Evolutionary conservation across 2,797 vertebrate species (phyloP), one percentile per base, ranked within the genome.

Genomic region (Chaetodon trifasciatus): DNA sequence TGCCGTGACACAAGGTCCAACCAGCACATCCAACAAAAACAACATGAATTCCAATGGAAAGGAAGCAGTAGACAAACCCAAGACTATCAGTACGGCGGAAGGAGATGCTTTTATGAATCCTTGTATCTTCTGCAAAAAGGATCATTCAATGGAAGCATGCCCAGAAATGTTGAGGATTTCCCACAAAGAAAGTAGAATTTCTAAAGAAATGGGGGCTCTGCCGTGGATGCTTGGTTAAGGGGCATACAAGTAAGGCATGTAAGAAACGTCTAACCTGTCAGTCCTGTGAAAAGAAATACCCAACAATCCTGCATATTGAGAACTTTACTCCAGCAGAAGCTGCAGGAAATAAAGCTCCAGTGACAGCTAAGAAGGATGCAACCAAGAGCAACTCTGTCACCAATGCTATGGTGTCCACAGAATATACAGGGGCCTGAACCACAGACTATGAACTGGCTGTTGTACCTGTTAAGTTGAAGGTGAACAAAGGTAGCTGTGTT

Each of bases 241-340:
- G 39, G 0, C 39, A 42, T 62, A 12, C 19, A 9, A 62, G 21
- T 15, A 42, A 42, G 42, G 12, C 6, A 62, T 23, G 39, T 1
- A 62, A 62, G 42, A 44, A 44, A 44, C 12, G 42, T 44, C 42
- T 44, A 3, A 23, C 39, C 0, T 42, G 58, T 40, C 37, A 4
- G 15, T 23, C n/a, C 21, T 62, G 58, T 42, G 37, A 62, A 19
- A 62, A 42, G 58, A 62, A 62, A 62, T 21, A 62, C 19, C 39
- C 60, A 21, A 16, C 60, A 2, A 13, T 62, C 60, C 23, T 42
- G n/a, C 60, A 62, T 42, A 42, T 62, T 0, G 60, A 62, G 11
- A 49, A 49, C 47, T 17, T 49, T 21, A 49, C 19, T 21, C 6
- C 47, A 40, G 39, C n/a, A n/a, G 39, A 7, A 40, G 5, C 39